Conservation (phyloP, 2,888 invertebrate species). For the Tiliacea citrago region DNA sequence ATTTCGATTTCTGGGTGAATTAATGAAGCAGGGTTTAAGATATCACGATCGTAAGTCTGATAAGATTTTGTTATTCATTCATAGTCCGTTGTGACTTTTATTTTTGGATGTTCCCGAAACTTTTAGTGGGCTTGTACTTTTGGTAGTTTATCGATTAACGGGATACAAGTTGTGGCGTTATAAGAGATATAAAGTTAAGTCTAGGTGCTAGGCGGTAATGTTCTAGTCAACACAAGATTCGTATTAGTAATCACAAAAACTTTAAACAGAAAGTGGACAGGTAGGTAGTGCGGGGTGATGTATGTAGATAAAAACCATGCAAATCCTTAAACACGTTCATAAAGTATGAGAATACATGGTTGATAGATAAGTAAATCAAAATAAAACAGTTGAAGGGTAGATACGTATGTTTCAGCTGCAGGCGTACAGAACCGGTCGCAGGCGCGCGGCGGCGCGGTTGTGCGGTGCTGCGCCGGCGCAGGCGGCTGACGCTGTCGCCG, state of each 20-base stretch:
- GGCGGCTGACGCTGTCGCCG: slow-evolving; percentile 81
- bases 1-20: slow-evolving; percentile 74
- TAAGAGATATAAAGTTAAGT: not conserved
- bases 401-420: slow-evolving; percentile 85
- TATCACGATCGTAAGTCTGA: slow-evolving; percentile 65
- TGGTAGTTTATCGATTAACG: not conserved
- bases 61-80: slow-evolving; percentile 64
- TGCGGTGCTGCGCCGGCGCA: slow-evolving; percentile 69
- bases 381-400: slow-evolving; percentile 85
- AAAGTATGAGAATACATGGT: slow-evolving; percentile 74
- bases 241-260: slow-evolving; percentile 10
- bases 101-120: slow-evolving; percentile 30
- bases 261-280: slow-evolving; percentile 23
- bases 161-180: not conserved
- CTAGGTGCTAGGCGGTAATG: not conserved
- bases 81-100: slow-evolving; percentile 32
- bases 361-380: slow-evolving; percentile 89
- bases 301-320: slow-evolving; percentile 69
- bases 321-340: slow-evolving; percentile 74
- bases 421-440: slow-evolving; percentile 83
- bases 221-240: not conserved
- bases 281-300: slow-evolving; percentile 36
- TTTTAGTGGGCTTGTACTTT: no score
- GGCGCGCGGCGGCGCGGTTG: slow-evolving; percentile 67
- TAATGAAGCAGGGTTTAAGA: slow-evolving; percentile 75